These are phyloP conservation scores for Calephelis perditalis DNA, from an alignment of 2,888 invertebrate genomes.

Conservation along the genomic window DNA sequence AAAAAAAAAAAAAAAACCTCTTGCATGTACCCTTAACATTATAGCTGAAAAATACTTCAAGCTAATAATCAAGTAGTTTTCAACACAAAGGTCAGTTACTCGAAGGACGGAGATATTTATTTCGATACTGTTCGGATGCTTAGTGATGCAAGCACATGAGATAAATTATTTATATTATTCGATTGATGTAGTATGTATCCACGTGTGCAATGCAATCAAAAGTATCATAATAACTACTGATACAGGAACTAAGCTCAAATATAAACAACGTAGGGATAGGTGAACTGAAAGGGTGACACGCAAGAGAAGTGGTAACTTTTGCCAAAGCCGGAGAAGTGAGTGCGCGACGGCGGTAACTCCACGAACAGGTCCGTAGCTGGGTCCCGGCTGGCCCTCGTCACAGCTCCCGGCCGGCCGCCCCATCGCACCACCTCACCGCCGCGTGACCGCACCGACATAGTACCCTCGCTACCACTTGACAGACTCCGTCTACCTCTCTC, in stretches of 20 bases:
- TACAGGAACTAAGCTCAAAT: conserved; percentile 46
- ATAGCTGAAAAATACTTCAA: background rate
- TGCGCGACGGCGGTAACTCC: conserved; percentile 68
- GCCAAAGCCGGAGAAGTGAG: conserved; percentile 73
- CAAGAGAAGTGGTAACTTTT: conserved; percentile 76
- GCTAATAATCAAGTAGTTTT: background rate
- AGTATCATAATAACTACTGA: conserved; percentile 15
- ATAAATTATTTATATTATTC: background rate
- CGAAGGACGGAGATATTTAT: conserved; percentile 19
- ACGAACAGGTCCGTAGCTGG: conserved; percentile 67
- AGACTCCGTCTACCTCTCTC: conserved; percentile 51
- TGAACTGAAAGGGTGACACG: conserved; percentile 73
- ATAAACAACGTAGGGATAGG: conserved; percentile 69
- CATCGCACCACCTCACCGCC: conserved; percentile 64
- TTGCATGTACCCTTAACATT: conserved; percentile 38
- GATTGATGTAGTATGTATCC: conserved; percentile 2
- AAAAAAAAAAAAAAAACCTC: conserved; percentile 42
- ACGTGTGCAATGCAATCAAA: conserved; percentile 13
- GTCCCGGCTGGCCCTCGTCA: conserved; percentile 74
- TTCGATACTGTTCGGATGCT: background rate
- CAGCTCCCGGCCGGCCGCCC: conserved; percentile 70
- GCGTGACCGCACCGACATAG: conserved; percentile 35
- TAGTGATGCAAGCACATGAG: conserved; percentile 6
- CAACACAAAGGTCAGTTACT: conserved; percentile 14
- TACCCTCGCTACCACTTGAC: conserved; percentile 38